Percentiles rank a stretch among this genome's conserved stretches.
These are phyloP conservation scores for Drosophila formosana DNA, from an alignment of 2,888 invertebrate genomes.

Conservation along the genomic window DNA sequence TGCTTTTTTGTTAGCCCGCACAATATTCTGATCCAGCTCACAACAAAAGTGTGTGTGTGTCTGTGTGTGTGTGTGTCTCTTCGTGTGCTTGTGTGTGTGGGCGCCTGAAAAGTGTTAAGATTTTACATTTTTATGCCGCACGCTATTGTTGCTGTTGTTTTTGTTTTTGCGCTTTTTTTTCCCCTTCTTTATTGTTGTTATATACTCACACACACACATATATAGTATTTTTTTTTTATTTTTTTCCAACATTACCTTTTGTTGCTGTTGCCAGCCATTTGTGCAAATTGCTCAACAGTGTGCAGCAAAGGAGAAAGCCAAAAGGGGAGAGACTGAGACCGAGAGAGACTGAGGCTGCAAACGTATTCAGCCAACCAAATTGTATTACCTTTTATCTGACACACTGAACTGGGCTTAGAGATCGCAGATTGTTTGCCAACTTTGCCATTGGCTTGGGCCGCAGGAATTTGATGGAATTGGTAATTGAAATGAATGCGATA, in stretches of 20 bases:
- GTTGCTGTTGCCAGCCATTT: slow-evolving; percentile 71
- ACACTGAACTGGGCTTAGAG: slow-evolving; percentile 10
- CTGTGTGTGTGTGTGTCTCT: slow-evolving; percentile 6
- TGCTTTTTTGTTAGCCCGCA: slow-evolving; percentile 58
- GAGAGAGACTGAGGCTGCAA: not conserved
- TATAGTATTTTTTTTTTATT: slow-evolving; percentile 21
- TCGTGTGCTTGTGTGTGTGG: slow-evolving; percentile 20
- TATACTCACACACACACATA: not conserved
- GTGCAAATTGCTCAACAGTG: slow-evolving; percentile 68
- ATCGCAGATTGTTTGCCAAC: slow-evolving; percentile 11
- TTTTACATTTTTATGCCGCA: slow-evolving; percentile 70
- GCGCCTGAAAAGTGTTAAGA: slow-evolving; percentile 71
- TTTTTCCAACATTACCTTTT: slow-evolving; percentile 44
- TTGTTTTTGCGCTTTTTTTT: slow-evolving; percentile 47
- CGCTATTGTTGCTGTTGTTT: slow-evolving; percentile 35
- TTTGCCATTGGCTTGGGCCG: not conserved
- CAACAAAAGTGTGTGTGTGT: slow-evolving; percentile 9
- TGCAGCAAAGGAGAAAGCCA: slow-evolving; percentile 34
- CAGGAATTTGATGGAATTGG: slow-evolving; percentile 4
- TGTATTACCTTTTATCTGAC: slow-evolving; percentile 28
- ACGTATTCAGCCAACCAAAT: slow-evolving; percentile 16
- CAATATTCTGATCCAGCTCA: slow-evolving; percentile 57
- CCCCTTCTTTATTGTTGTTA: slow-evolving; percentile 3
- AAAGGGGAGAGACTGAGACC: slow-evolving; percentile 11
- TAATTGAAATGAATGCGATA: slow-evolving; percentile 7